phyloP scores from a whole-genome alignment of 2,888 invertebrate genomes.

The Bhutanitis thaidina region DNA sequence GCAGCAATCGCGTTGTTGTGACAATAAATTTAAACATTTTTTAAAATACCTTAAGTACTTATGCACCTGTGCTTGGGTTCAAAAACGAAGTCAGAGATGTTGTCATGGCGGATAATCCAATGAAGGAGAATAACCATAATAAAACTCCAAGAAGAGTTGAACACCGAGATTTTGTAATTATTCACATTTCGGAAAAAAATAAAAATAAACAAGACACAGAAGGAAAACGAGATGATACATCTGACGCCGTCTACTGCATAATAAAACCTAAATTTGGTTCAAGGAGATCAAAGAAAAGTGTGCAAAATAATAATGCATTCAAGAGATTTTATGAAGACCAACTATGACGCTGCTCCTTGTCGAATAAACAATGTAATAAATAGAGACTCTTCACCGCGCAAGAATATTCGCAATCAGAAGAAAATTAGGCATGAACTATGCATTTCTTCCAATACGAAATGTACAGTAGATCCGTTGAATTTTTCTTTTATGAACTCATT shows the following conservation, averaged over 20 bases:
- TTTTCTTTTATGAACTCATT: conserved; percentile 1
- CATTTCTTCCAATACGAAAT: background rate
- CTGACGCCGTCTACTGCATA: background rate
- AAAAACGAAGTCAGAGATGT: background rate
- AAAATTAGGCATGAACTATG: background rate
- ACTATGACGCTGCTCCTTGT: background rate
- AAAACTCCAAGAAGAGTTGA: background rate
- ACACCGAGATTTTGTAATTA: background rate
- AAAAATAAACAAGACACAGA: background rate
- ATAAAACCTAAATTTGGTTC: background rate
- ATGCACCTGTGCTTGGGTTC: background rate
- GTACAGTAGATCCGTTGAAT: background rate
- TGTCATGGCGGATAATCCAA: background rate
- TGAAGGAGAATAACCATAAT: too few species aligned
- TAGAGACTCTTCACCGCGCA: background rate
- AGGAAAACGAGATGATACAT: background rate
- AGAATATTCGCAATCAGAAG: background rate
- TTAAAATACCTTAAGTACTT: background rate
- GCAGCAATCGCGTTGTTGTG: background rate
- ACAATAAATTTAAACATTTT: background rate
- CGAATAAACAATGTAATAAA: background rate
- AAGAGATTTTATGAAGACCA: conserved; percentile 13
- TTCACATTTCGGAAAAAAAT: background rate
- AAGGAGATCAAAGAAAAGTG: background rate
- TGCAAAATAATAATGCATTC: conserved; percentile 13